A percentile compares a stretch with the other conserved stretches of the same genome.
Evolutionary conservation across 92 coral and sea anemone species (phyloP).

Genomic region (Pocillopora grandis): DNA sequence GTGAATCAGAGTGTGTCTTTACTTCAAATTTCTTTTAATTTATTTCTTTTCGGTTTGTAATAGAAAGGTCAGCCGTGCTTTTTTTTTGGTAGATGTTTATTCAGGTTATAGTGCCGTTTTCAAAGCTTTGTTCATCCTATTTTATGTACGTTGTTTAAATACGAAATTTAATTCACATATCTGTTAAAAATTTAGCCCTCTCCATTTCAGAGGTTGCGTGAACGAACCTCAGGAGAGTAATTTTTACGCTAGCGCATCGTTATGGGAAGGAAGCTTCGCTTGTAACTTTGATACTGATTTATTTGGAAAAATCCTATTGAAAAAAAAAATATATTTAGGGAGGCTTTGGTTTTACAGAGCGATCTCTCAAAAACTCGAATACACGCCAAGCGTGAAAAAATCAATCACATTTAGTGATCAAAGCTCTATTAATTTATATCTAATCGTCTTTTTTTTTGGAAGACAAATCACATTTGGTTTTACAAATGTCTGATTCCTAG

Average conservation of each 20-base stretch:
- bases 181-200: too few species aligned
- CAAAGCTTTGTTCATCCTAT: too few species aligned
- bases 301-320: background rate
- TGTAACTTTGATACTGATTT: background rate
- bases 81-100: too few species aligned
- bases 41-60: too few species aligned
- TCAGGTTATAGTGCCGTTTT: too few species aligned
- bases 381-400: conserved; percentile 31
- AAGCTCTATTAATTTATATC: conserved; percentile 39
- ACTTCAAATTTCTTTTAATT: too few species aligned
- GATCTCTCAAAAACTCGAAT: background rate
- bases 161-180: too few species aligned
- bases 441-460: conserved; percentile 23
- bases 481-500: conserved; percentile 4
- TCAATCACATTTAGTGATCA: conserved; percentile 23
- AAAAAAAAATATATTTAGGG: too few species aligned
- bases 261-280: conserved; percentile 7
- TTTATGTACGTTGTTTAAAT: too few species aligned
- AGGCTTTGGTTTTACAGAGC: conserved; percentile 36
- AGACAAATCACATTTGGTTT: conserved; percentile 25
- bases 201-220: background rate
- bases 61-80: too few species aligned
- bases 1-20: too few species aligned
- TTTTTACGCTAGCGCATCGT: background rate
- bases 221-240: background rate